phyloP scores from a whole-genome alignment of 2,113 vertebrate species.

The Gymnocephalus cernua region DNA sequence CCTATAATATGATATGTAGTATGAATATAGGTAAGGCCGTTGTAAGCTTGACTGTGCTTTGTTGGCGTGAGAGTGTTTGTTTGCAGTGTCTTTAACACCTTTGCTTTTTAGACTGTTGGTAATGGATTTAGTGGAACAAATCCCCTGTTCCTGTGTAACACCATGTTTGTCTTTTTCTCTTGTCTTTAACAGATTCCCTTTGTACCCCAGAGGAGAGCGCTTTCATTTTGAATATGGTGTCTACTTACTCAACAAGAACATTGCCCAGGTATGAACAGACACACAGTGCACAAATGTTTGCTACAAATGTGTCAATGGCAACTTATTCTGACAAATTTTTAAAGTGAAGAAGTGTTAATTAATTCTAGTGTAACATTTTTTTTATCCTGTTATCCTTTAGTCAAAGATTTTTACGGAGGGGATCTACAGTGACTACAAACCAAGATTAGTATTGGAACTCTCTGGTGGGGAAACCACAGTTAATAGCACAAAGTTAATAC shows the following conservation, averaged over 20 bases:
- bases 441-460: neutral
- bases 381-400: neutral
- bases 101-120: slow-evolving; percentile 13
- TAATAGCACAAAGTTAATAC: neutral
- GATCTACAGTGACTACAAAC: too few relatives aligned
- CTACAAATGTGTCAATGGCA: neutral
- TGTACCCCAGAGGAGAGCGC: slow-evolving; percentile 95
- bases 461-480: neutral
- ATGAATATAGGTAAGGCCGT: slow-evolving; percentile 14
- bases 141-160: slow-evolving; percentile 29
- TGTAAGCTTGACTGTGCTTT: slow-evolving; percentile 1
- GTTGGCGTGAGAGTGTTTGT: neutral
- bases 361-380: neutral
- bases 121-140: slow-evolving; percentile 1
- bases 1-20: slow-evolving; percentile 10
- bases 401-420: neutral
- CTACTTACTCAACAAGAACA: slow-evolving; percentile 99
- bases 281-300: neutral
- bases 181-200: slow-evolving; percentile 89
- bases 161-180: slow-evolving; percentile 26
- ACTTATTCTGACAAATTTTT: neutral
- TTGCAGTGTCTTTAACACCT: neutral
- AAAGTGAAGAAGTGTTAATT: neutral
- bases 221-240: slow-evolving; percentile 98
- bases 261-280: slow-evolving; percentile 89